Evolutionary conservation across 2,113 vertebrate genomes (phyloP).

Genomic region (Trachemys scripta): DNA sequence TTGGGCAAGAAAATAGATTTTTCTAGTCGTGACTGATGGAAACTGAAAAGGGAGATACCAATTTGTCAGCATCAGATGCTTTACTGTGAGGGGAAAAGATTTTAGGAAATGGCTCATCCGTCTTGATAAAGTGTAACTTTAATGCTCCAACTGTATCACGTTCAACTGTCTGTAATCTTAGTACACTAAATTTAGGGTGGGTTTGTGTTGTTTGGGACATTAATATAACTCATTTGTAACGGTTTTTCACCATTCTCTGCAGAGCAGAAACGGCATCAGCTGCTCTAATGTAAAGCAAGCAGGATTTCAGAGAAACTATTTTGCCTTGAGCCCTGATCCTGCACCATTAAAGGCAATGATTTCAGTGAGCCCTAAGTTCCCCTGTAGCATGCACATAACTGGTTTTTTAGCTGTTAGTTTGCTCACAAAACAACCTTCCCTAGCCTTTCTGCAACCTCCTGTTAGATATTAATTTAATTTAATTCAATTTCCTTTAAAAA

Average conservation of each 20-base stretch:
- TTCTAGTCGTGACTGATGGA: background rate
- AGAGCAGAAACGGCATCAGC: background rate
- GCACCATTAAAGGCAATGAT: background rate
- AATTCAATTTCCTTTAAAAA: background rate
- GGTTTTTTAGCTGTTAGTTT: background rate
- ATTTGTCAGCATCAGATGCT: background rate
- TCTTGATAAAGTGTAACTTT: background rate
- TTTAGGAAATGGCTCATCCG: background rate
- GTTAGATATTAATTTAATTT: background rate
- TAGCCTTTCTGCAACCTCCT: background rate
- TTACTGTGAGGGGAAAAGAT: background rate
- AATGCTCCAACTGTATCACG: background rate
- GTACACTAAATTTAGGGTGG: background rate
- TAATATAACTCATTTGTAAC: background rate
- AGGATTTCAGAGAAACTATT: background rate
- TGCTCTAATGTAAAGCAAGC: background rate
- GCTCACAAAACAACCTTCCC: background rate
- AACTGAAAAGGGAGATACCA: background rate
- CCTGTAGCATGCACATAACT: background rate
- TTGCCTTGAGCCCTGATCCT: background rate
- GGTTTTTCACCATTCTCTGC: background rate
- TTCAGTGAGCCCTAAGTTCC: background rate
- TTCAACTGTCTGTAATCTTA: background rate
- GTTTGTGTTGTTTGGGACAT: background rate
- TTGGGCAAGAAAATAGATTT: background rate